These are phyloP conservation scores for Bombus balteatus DNA, from an alignment of 1,140 invertebrate genomes.

Conservation along the genomic window DNA sequence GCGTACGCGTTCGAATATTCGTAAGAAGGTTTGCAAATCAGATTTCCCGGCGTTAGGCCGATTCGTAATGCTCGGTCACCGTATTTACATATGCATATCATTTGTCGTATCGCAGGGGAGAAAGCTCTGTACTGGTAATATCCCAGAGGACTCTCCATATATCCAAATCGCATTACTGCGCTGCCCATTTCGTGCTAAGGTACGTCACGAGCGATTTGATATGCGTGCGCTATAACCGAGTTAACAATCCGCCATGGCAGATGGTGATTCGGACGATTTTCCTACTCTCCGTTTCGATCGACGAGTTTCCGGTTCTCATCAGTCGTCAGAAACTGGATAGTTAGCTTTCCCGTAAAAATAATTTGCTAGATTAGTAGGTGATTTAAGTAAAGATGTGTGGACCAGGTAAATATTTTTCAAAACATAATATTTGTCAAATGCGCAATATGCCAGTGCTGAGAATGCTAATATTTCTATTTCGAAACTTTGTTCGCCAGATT, in stretches of 20 bases:
- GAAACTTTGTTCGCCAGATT: background rate
- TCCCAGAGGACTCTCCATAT: conserved; percentile 79
- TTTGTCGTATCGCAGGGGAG: conserved; percentile 78
- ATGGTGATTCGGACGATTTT: conserved; percentile 71
- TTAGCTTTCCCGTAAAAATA: background rate
- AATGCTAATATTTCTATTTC: too few relatives aligned
- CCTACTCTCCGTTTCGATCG: conserved; percentile 10
- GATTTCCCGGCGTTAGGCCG: conserved; percentile 60
- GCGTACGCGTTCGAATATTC: background rate
- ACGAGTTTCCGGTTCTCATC: conserved; percentile 9
- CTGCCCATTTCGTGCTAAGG: conserved; percentile 72
- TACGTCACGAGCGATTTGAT: conserved; percentile 79
- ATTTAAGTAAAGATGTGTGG: background rate
- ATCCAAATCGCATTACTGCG: conserved; percentile 81
- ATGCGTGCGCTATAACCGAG: conserved; percentile 77
- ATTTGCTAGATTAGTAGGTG: background rate
- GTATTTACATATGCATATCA: conserved; percentile 82
- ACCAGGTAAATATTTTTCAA: background rate
- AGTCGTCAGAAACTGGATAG: background rate
- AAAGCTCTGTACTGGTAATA: conserved; percentile 63
- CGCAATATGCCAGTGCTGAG: too few relatives aligned
- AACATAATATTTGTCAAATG: background rate
- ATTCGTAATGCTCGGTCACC: conserved; percentile 74
- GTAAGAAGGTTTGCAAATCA: conserved; percentile 42
- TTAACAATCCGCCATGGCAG: conserved; percentile 80